A percentile compares a stretch with the other conserved stretches of the same genome.
These are phyloP conservation scores for Propithecus deckenii DNA, from an alignment of 2,797 vertebrate genomes.

Conservation along the genomic window DNA sequence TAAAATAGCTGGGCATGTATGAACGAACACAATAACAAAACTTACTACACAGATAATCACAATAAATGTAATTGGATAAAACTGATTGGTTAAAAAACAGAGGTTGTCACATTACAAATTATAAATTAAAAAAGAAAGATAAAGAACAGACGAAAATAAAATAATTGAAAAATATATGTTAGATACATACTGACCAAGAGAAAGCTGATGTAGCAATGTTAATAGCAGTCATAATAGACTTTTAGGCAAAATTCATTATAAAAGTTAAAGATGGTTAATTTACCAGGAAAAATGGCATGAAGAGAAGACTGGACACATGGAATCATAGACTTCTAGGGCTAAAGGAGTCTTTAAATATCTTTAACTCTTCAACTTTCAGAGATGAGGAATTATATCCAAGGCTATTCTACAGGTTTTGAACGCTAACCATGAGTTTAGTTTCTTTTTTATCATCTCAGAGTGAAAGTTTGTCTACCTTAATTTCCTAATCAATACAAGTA, in stretches of 20 bases:
- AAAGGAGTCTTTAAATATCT: neutral
- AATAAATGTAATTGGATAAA: conserved; percentile 61
- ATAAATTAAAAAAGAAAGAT: neutral
- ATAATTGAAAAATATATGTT: neutral
- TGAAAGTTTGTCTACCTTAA: neutral
- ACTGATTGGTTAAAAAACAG: neutral
- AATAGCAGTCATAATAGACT: neutral
- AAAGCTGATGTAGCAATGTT: neutral
- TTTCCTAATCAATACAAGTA: neutral
- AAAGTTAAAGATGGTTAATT: neutral
- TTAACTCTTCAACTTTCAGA: neutral
- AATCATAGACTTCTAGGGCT: too few relatives aligned
- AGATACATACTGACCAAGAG: neutral
- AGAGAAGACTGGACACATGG: neutral
- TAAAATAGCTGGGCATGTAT: neutral
- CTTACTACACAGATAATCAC: neutral
- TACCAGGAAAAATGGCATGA: neutral
- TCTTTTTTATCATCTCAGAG: neutral
- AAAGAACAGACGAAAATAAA: neutral
- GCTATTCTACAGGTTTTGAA: neutral
- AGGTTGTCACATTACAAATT: neutral
- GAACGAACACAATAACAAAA: neutral
- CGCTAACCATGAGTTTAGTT: neutral
- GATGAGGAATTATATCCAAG: neutral
- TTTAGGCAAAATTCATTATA: neutral